phyloP scores from a whole-genome alignment of 2,113 vertebrate genomes.

The Percina caprodes region DNA sequence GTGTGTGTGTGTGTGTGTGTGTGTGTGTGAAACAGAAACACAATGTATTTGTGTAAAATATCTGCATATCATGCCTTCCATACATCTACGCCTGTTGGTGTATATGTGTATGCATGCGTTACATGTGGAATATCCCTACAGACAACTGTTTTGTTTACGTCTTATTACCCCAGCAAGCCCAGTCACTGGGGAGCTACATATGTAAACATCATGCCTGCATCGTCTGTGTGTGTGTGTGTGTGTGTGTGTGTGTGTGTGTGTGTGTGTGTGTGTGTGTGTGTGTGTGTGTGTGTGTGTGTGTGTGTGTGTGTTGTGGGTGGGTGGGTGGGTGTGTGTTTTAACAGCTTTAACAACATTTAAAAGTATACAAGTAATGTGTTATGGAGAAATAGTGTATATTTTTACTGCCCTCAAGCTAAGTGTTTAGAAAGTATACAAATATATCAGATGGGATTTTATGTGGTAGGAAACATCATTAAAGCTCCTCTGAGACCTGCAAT shows the following conservation, averaged over 20 bases:
- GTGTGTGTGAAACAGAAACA: background rate
- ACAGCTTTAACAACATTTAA: slow-evolving; percentile 52
- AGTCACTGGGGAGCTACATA: slow-evolving; percentile 77
- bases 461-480: background rate
- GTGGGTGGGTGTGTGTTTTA: slow-evolving; percentile 48
- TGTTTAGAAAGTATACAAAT: slow-evolving; percentile 63
- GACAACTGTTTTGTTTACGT: slow-evolving; percentile 76
- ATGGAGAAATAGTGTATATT: slow-evolving; percentile 3
- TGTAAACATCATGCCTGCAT: slow-evolving; percentile 80
- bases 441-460: slow-evolving; percentile 22
- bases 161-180: slow-evolving; percentile 68
- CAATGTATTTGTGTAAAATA: background rate
- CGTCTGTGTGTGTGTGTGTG: slow-evolving; percentile 22
- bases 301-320: slow-evolving; percentile 37
- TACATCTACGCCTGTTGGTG: background rate
- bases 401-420: slow-evolving; percentile 56
- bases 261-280: slow-evolving; percentile 44
- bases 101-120: slow-evolving; percentile 26
- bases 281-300: slow-evolving; percentile 18
- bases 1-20: slow-evolving; percentile 1
- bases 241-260: slow-evolving; percentile 31
- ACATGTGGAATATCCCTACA: slow-evolving; percentile 58
- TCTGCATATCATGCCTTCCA: background rate
- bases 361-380: slow-evolving; percentile 43
- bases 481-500: slow-evolving; percentile 26